A percentile compares a stretch with the other conserved stretches of the same genome.
phyloP scores from a whole-genome alignment of 2,113 vertebrate species.

The Excalfactoria chinensis region DNA sequence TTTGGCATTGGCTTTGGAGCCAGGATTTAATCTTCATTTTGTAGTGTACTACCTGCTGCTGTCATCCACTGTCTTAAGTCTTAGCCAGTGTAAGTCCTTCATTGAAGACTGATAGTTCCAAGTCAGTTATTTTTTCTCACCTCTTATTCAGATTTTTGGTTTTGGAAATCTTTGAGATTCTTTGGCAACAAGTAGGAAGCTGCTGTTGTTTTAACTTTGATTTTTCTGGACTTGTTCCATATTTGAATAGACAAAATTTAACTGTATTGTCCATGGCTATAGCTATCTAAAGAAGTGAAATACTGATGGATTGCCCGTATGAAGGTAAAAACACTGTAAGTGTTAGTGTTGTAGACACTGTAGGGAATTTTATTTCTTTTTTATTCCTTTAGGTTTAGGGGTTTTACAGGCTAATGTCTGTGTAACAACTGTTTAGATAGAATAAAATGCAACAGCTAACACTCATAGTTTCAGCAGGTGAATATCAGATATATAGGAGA shows the following conservation, averaged over 20 bases:
- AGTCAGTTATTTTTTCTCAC: neutral
- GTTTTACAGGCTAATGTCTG: neutral
- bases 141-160: neutral
- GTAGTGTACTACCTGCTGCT: slow-evolving; percentile 16
- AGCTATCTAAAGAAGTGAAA: neutral
- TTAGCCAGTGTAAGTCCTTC: neutral
- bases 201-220: neutral
- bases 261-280: neutral
- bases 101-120: neutral
- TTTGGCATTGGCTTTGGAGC: slow-evolving; percentile 41
- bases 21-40: slow-evolving; percentile 27
- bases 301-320: neutral
- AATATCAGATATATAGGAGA: neutral
- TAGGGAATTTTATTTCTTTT: neutral
- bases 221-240: neutral
- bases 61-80: neutral
- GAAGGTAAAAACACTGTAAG: neutral
- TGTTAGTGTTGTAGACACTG: neutral
- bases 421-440: neutral
- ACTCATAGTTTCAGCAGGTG: neutral
- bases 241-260: neutral
- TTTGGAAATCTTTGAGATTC: neutral
- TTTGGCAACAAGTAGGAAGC: neutral
- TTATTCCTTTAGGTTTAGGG: neutral
- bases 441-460: neutral